Base-by-base conservation (phyloP, 1,140 invertebrate genomes). In the Drosophila rufa region DNA sequence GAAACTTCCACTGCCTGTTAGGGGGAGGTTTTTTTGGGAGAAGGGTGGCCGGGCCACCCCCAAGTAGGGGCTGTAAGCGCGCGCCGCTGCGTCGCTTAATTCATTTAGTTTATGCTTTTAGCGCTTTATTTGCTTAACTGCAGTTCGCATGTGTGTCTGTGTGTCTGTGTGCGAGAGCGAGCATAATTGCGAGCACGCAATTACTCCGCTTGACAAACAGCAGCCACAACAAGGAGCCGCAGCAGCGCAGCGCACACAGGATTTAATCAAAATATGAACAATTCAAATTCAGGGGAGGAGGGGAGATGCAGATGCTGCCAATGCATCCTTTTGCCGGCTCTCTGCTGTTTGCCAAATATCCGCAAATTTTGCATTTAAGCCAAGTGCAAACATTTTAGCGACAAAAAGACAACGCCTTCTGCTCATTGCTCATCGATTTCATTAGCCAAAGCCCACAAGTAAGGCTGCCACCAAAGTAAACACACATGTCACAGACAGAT, bases 81-180 rank as follows among this genome's bases (percentile, higher is more conserved):
- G 3, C 27, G 22, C 38, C 36, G 47, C 45, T 64, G 62, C 56
- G 59, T 43, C 68, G 65, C 70, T 86, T 87, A 83, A 86, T 87
- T 87, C 83, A 87, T 86, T 87, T 87, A 77, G 70, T 73, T 77
- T 77, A 78, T 74, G 71, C 76, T 76, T 79, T 87, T 76, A 87
- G 83, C 59, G 75, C 71, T 66, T 73, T 86, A 87, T 86, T 86
- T 86, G 76, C 79, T 76, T 73, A 86, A 79, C 77, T 86, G 82
- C 79, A 69, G 50, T 50, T 75, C 43, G 59, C 51, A 75, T 75
- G 57, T 74, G 30, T 33, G 50, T 70, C 17, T 36, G 56, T 59
- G 46, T 25, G 30, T 46, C 42, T 46, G 65, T 17, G 15, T 50
- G 30, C 27, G 14, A 11, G 33, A 45, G 62, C 69, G 66, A 25